These are phyloP conservation scores for Pterocles orientalis DNA, from an alignment of 2,113 vertebrate species.

Conservation along the genomic window DNA sequence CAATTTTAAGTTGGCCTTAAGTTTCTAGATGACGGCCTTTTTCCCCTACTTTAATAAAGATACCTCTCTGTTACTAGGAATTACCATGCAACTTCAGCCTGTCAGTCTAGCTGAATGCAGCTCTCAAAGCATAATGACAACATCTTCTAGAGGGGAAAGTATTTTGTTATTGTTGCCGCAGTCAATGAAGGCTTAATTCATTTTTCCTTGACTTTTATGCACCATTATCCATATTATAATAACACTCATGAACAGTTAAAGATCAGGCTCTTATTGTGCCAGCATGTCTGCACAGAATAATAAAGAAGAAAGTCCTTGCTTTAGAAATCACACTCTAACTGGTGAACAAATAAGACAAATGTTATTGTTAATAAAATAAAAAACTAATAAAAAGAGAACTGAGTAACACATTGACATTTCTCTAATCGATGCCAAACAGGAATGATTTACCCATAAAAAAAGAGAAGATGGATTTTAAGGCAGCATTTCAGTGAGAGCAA, in stretches of 20 bases:
- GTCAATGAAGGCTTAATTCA: constrained; percentile 8
- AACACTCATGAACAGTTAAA: not conserved
- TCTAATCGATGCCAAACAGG: not conserved
- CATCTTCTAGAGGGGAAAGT: not conserved
- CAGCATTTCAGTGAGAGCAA: not conserved
- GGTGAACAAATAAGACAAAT: not conserved
- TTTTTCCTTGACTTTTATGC: constrained; percentile 30
- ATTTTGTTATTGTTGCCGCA: not conserved
- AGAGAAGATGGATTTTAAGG: not conserved
- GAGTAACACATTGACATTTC: not conserved
- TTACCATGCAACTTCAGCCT: not conserved
- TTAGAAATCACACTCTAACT: not conserved
- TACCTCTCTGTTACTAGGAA: not conserved
- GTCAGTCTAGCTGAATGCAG: not conserved
- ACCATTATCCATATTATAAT: not conserved
- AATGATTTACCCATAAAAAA: not conserved
- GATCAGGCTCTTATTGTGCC: not conserved
- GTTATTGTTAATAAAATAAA: not conserved
- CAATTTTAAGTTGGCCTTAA: not conserved
- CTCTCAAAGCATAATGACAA: not conserved
- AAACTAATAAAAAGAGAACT: not conserved
- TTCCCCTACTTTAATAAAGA: not conserved
- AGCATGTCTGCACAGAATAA: not conserved
- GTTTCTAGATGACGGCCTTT: not conserved
- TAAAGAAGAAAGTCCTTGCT: not conserved